These are phyloP conservation scores for Pseudonaja textilis DNA, from an alignment of 2,113 vertebrate species.

Conservation along the genomic window DNA sequence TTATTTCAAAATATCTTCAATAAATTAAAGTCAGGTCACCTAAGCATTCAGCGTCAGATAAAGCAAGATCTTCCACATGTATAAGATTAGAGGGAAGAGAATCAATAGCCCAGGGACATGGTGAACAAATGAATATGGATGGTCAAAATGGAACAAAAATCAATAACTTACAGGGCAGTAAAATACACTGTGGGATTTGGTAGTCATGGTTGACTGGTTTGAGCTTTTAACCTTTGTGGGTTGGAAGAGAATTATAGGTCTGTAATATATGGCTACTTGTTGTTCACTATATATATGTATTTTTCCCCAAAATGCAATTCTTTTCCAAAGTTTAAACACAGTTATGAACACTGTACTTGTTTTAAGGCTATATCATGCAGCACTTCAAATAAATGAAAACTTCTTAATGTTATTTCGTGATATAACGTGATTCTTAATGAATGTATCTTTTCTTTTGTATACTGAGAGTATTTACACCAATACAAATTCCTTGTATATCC, in stretches of 20 bases:
- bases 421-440: no score
- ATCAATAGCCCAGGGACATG: neutral
- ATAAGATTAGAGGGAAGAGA: neutral
- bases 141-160: constrained; percentile 20
- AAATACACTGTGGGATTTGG: neutral
- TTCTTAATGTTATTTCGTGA: constrained; percentile 2
- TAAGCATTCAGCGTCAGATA: neutral
- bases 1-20: neutral
- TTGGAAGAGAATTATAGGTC: constrained; percentile 5
- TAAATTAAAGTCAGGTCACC: neutral
- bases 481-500: no score
- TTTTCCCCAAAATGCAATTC: neutral
- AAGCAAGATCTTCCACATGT: neutral
- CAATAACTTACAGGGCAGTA: neutral
- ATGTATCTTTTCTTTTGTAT: no score
- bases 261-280: constrained; percentile 4
- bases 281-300: neutral
- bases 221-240: neutral
- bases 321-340: constrained; percentile 9
- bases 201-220: neutral
- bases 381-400: neutral
- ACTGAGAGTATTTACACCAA: no score
- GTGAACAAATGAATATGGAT: neutral
- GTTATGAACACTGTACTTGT: neutral
- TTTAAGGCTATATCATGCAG: neutral